Evolutionary conservation across 2,888 invertebrate species (phyloP).

Genomic region (Loripinus fragilis): DNA sequence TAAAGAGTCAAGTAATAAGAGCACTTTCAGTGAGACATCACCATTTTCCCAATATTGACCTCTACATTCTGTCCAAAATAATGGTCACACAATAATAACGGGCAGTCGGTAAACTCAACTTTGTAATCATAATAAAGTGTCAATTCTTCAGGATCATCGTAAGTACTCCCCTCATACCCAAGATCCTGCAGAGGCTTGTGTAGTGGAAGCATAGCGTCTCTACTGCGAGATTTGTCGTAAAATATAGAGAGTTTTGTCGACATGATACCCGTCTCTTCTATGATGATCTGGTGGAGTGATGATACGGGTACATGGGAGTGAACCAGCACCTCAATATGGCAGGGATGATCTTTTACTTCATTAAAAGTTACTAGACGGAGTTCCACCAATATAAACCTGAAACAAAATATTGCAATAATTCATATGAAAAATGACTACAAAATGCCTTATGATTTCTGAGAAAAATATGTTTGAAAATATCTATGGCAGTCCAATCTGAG

Average conservation of each 20-base stretch:
- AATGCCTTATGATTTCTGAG: too few species aligned
- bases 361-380: conserved; percentile 80
- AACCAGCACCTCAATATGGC: conserved; percentile 77
- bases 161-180: conserved; percentile 74
- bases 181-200: conserved; percentile 75
- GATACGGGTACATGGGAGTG: conserved; percentile 76
- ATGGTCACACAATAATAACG: conserved; percentile 80
- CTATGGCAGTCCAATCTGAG: too few species aligned
- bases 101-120: conserved; percentile 80
- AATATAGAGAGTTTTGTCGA: conserved; percentile 79
- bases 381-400: conserved; percentile 73
- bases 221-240: conserved; percentile 72
- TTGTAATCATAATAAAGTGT: conserved; percentile 80
- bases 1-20: too few species aligned
- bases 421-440: too few species aligned
- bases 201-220: conserved; percentile 71
- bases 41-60: conserved; percentile 32
- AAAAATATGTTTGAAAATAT: too few species aligned
- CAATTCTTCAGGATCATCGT: conserved; percentile 75
- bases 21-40: not conserved
- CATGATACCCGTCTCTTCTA: conserved; percentile 72
- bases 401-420: too few species aligned
- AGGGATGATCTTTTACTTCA: conserved; percentile 73
- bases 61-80: conserved; percentile 77
- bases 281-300: conserved; percentile 75